These are phyloP conservation scores for Catocala nupta DNA, from an alignment of 2,888 invertebrate genomes.

Conservation along the genomic window DNA sequence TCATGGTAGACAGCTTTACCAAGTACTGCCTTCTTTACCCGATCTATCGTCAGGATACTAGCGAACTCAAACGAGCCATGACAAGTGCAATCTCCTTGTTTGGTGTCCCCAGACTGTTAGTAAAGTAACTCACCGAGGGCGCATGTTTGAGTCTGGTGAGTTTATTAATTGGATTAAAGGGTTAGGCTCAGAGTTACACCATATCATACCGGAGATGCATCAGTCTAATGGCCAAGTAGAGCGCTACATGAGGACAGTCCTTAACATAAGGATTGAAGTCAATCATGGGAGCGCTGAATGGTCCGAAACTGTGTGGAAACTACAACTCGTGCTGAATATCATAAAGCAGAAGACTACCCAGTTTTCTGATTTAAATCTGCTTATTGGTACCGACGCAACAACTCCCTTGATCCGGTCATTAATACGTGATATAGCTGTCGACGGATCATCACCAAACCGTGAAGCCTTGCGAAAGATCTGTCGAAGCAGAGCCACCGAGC, in stretches of 20 bases:
- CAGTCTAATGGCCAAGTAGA: slow-evolving; percentile 36
- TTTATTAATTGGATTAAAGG: slow-evolving; percentile 26
- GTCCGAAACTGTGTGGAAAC: slow-evolving; percentile 28
- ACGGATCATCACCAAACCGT: not conserved
- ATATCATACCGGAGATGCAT: slow-evolving; percentile 49
- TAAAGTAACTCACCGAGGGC: slow-evolving; percentile 41
- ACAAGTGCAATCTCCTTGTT: slow-evolving; percentile 31
- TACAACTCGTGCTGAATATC: slow-evolving; percentile 34
- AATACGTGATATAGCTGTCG: not conserved
- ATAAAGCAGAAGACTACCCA: slow-evolving; percentile 37
- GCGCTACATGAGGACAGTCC: slow-evolving; percentile 25
- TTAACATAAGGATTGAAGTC: slow-evolving; percentile 26
- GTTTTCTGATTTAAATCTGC: slow-evolving; percentile 6
- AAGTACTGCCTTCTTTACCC: slow-evolving; percentile 45
- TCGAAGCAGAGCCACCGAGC: too few species aligned
- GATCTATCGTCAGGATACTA: slow-evolving; percentile 38
- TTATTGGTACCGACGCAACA: slow-evolving; percentile 7
- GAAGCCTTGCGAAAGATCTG: not conserved
- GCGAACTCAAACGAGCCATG: slow-evolving; percentile 31
- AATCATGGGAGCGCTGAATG: slow-evolving; percentile 7
- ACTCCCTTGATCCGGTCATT: slow-evolving; percentile 12
- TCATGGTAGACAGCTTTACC: slow-evolving; percentile 41
- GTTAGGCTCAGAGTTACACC: slow-evolving; percentile 34
- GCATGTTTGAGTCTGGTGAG: slow-evolving; percentile 37
- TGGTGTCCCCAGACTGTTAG: slow-evolving; percentile 37